A percentile compares a stretch with the other conserved stretches of the same genome.
Evolutionary conservation across 2,797 vertebrate genomes (phyloP).

Genomic region (Dicrostonyx torquatus): DNA sequence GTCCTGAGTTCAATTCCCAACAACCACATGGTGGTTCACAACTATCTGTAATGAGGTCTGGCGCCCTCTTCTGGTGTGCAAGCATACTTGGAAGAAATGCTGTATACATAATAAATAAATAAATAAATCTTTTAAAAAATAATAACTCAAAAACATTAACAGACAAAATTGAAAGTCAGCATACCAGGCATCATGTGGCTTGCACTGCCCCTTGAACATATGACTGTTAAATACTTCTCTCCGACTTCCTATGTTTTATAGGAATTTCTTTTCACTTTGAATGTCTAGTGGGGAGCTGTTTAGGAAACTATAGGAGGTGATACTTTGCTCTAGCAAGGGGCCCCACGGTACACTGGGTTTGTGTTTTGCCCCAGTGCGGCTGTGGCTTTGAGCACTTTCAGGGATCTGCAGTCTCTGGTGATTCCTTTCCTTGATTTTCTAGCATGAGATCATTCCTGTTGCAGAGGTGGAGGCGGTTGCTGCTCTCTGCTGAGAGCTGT

Average conservation of each 20-base stretch:
- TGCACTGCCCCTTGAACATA: not conserved
- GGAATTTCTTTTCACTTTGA: conserved; percentile 42
- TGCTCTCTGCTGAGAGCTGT: conserved; percentile 36
- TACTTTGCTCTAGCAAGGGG: not conserved
- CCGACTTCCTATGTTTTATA: not conserved
- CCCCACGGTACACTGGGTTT: not conserved
- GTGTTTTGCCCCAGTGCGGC: not conserved
- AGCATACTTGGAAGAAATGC: too few relatives aligned
- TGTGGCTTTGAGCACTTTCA: conserved; percentile 34
- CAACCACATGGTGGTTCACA: too few relatives aligned
- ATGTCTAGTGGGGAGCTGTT: not conserved
- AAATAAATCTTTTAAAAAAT: too few relatives aligned
- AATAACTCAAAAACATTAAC: not conserved
- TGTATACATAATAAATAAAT: too few relatives aligned
- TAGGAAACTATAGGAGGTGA: conserved; percentile 14
- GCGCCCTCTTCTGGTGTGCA: too few relatives aligned
- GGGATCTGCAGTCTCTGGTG: not conserved
- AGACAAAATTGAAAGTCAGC: conserved; percentile 9
- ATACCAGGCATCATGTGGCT: not conserved
- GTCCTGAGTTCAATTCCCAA: too few relatives aligned
- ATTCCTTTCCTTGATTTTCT: not conserved
- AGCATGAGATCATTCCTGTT: not conserved
- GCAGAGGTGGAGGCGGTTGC: not conserved
- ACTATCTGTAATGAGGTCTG: too few relatives aligned
- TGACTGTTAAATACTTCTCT: conserved; percentile 29